A percentile compares a stretch with the other conserved stretches of the same genome.
phyloP scores from a whole-genome alignment of 1,140 invertebrate species.

The Hormaphis cornu region DNA sequence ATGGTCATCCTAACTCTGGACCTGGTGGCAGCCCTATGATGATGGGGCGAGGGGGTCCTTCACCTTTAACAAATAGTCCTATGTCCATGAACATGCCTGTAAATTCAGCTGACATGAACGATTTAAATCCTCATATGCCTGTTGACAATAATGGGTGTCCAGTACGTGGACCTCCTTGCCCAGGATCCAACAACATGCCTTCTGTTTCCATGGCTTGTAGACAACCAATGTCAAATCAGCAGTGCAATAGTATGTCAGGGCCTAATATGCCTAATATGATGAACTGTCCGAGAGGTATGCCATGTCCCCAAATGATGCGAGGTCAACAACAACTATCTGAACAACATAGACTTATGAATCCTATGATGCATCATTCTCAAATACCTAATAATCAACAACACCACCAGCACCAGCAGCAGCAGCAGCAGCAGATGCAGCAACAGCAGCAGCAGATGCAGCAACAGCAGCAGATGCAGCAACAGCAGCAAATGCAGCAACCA shows the following conservation, averaged over 20 bases:
- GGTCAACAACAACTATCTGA: constrained; percentile 22
- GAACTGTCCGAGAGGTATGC: constrained; percentile 28
- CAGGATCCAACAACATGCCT: constrained; percentile 21
- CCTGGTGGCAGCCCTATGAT: constrained; percentile 25
- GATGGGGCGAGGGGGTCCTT: constrained; percentile 26
- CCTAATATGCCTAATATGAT: constrained; percentile 30
- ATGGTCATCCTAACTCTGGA: constrained; percentile 39
- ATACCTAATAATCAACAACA: constrained; percentile 36
- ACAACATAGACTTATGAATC: constrained; percentile 40
- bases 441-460: too few relatives aligned
- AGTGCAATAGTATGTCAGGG: constrained; percentile 28
- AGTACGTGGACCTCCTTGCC: constrained; percentile 39
- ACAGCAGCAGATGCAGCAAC: too few relatives aligned
- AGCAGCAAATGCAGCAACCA: too few relatives aligned
- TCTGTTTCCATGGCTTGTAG: constrained; percentile 28
- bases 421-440: too few relatives aligned
- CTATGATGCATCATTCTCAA: constrained; percentile 36
- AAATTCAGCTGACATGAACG: constrained; percentile 16
- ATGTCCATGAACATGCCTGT: constrained; percentile 31
- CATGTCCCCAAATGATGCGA: constrained; percentile 23
- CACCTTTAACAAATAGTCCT: constrained; percentile 29
- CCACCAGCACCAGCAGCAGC: too few relatives aligned
- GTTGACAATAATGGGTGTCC: constrained; percentile 28
- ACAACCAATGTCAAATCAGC: constrained; percentile 26
- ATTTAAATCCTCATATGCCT: constrained; percentile 15